Conservation (phyloP, 2,113 vertebrate genomes). For the Thryonomys swinderianus region DNA sequence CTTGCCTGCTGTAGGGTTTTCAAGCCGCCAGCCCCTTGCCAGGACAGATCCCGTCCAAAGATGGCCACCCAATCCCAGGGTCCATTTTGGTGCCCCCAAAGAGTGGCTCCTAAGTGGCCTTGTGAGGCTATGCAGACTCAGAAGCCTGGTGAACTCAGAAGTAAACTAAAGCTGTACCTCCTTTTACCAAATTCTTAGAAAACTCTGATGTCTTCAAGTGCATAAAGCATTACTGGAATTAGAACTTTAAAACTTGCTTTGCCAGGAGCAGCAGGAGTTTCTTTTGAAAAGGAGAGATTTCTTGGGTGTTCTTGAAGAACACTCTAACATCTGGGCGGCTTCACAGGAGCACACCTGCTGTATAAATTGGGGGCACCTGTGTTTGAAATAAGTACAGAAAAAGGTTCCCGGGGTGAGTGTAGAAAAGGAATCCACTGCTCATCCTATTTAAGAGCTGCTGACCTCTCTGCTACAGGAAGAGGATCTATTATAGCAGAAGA, state of each 20-base stretch:
- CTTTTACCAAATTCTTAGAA: not conserved
- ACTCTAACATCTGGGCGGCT: not conserved
- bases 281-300: not conserved
- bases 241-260: slow-evolving; percentile 18
- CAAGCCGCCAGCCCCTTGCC: not conserved
- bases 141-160: not conserved
- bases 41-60: not conserved
- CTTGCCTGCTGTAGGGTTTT: not conserved
- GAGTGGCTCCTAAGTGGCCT: not conserved
- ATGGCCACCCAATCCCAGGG: not conserved
- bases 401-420: not conserved
- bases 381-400: slow-evolving; percentile 44
- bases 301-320: not conserved
- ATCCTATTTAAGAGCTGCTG: not conserved
- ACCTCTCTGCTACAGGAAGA: not conserved
- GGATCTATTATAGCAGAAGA: not conserved
- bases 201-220: not conserved
- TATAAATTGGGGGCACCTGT: not conserved
- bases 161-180: not conserved
- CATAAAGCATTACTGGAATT: not conserved
- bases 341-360: not conserved
- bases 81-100: not conserved
- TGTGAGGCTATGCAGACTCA: not conserved
- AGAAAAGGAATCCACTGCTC: slow-evolving; percentile 29
- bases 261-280: not conserved